These are phyloP conservation scores for Bombus fervidus DNA, from an alignment of 1,140 invertebrate species.

Conservation along the genomic window DNA sequence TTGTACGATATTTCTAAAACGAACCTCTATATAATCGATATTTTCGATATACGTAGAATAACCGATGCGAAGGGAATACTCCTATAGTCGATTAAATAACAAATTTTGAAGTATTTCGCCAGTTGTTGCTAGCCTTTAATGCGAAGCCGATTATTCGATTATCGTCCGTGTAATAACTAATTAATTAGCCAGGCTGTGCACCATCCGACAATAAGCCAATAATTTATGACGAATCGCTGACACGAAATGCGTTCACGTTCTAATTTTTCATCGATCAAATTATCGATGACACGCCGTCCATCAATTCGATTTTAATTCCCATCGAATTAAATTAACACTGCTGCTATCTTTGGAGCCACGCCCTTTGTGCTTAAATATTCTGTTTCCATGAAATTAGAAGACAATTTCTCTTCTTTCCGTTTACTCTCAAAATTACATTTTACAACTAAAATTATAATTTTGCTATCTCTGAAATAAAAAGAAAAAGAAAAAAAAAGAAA, in stretches of 20 bases:
- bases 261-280: conserved; percentile 23
- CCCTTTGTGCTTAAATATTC: not conserved
- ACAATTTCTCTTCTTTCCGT: no score
- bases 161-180: conserved; percentile 14
- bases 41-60: not conserved
- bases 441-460: no score
- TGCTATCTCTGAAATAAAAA: no score
- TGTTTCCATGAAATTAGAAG: not conserved
- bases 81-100: not conserved
- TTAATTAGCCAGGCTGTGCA: conserved; percentile 2
- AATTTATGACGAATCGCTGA: conserved; percentile 21
- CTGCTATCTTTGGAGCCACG: not conserved
- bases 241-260: not conserved
- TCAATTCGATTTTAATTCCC: not conserved
- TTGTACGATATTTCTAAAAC: no score
- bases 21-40: not conserved
- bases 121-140: not conserved
- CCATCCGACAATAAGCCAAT: conserved; percentile 5
- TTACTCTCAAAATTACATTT: no score
- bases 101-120: conserved; percentile 1
- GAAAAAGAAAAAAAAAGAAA: no score
- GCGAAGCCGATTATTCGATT: conserved; percentile 14
- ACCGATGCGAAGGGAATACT: not conserved
- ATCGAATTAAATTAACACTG: not conserved
- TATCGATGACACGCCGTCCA: not conserved